Evolutionary conservation across 2,797 vertebrate species (phyloP).

Genomic region (Paramormyrops hopkinsi): DNA sequence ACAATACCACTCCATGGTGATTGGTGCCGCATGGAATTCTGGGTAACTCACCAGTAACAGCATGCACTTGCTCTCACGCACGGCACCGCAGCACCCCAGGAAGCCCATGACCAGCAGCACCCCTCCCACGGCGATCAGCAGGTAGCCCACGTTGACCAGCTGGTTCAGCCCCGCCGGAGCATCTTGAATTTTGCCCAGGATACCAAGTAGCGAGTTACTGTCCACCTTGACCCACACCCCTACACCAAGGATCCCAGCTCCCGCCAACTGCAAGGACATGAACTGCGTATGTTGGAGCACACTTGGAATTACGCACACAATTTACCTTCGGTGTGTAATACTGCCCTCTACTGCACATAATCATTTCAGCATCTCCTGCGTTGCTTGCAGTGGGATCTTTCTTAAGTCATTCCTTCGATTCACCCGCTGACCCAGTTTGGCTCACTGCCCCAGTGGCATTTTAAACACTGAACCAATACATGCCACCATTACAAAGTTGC

Average conservation of each 20-base stretch:
- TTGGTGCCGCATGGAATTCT: background rate
- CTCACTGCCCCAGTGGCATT: background rate
- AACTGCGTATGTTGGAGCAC: background rate
- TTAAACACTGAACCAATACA: background rate
- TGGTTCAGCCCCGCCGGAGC: slow-evolving; percentile 38
- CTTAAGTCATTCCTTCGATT: background rate
- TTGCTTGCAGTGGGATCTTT: background rate
- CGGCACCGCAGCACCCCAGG: slow-evolving; percentile 71
- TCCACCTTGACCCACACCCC: slow-evolving; percentile 74
- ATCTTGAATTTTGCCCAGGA: slow-evolving; percentile 38
- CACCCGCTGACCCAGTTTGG: background rate
- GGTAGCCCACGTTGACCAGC: slow-evolving; percentile 54
- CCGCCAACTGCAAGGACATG: slow-evolving; percentile 55
- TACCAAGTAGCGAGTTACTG: slow-evolving; percentile 51
- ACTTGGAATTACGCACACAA: background rate
- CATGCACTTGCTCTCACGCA: slow-evolving; percentile 69
- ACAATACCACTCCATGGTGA: background rate
- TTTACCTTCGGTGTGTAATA: background rate
- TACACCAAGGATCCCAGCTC: slow-evolving; percentile 57
- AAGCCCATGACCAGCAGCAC: slow-evolving; percentile 67
- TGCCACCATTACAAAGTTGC: background rate
- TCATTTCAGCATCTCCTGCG: background rate
- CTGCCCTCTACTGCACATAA: background rate
- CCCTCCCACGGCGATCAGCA: slow-evolving; percentile 61
- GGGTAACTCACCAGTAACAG: slow-evolving; percentile 61